Base-by-base conservation (phyloP, 2,113 vertebrate genomes). In the Orthonyx spaldingii region DNA sequence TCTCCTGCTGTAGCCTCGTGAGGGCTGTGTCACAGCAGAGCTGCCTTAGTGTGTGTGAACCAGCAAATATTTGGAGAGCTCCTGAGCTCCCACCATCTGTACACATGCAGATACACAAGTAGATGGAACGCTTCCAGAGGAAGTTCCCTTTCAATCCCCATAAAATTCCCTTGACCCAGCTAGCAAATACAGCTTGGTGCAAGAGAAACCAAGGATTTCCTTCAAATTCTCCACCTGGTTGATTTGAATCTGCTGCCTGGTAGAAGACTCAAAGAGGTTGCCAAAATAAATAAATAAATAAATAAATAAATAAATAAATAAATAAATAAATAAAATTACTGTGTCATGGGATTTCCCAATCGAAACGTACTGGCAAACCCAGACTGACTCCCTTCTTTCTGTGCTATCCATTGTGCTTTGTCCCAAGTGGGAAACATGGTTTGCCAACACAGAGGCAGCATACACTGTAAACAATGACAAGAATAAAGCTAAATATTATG, bases 401-500 rank as follows among this genome's bases (percentile, higher is more conserved):
- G 27, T 78, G 16, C 44, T 87, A 87, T 69, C 57, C 33, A 50
- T 70, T 83, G 66, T 91, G 30, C 47, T 56, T 91, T 94, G 52
- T 88, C 87, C 78, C 71, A 55, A 77, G 55, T 50, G 78, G 59
- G 63, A 94, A 88, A 90, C 55, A 57, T 1, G 8, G 39, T 91
- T 91, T 90, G 68, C 59, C 82, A 91, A 42, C 2, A 18, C 33
- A 90, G 44, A 88, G 47, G 59, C 63, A 86, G 57, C 33, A 70
- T 52, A 47, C 30, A n/a, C 74, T 84, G 46, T 85, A 96, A 94
- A 93, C 80, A 96, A 84, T 60, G 49, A 84, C 87, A 82, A 90
- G 96, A 95, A 95, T 85, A 94, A 91, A 94, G 57, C 74, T 61
- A 82, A 96, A 96, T 93, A 86, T 95, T 93, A 74, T 87, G 74